phyloP scores from a whole-genome alignment of 2,797 vertebrate species.

The Fratercula arctica region DNA sequence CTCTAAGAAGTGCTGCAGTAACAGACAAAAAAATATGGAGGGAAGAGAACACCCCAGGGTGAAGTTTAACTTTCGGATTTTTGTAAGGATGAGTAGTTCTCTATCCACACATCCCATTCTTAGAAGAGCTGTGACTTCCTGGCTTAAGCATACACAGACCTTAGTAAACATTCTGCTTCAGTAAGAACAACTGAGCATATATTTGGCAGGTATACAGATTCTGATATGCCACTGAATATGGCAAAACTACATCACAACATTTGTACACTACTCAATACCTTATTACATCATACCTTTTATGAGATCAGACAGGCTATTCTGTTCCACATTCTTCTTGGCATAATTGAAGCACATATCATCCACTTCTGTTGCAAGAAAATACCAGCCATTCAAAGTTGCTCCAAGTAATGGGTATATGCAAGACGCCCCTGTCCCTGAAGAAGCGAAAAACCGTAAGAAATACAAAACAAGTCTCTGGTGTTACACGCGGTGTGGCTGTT shows the following conservation, averaged over 20 bases:
- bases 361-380: constrained; percentile 97
- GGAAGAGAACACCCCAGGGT: not conserved
- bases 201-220: not conserved
- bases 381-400: constrained; percentile 97
- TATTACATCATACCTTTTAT: constrained; percentile 86
- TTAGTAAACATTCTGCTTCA: not conserved
- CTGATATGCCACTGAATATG: not conserved
- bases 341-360: constrained; percentile 98
- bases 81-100: not conserved
- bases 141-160: not conserved
- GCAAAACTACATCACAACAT: not conserved
- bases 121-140: not conserved
- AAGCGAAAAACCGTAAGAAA: not conserved
- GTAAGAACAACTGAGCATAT: not conserved
- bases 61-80: not conserved
- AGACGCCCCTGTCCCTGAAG: constrained; percentile 93
- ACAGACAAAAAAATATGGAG: not conserved
- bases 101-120: not conserved
- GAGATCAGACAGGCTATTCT: constrained; percentile 93
- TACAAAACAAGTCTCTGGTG: not conserved
- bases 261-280: not conserved
- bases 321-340: constrained; percentile 95
- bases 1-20: not conserved
- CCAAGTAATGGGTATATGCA: constrained; percentile 98
- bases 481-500: rapidly evolving